phyloP scores from a whole-genome alignment of 2,113 vertebrate genomes.

The Paedocypris sp. region DNA sequence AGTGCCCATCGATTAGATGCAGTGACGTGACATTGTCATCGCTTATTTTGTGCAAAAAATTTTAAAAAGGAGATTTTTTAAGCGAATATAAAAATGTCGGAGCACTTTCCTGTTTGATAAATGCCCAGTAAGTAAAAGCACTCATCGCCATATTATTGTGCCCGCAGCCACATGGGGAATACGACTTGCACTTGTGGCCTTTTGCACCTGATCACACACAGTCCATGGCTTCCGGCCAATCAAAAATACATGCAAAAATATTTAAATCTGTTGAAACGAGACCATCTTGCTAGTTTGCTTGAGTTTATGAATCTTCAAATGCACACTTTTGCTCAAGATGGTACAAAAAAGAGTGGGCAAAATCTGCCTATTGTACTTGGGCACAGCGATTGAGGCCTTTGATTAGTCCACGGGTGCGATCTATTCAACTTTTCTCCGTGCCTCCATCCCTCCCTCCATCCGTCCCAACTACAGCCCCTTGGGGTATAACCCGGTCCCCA shows the following conservation, averaged over 20 bases:
- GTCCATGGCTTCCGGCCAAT: slow-evolving; percentile 53
- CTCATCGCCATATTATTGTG: slow-evolving; percentile 39
- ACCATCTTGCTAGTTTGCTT: slow-evolving; percentile 19
- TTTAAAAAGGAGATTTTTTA: not conserved
- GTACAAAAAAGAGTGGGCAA: slow-evolving; percentile 34
- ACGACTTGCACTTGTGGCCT: slow-evolving; percentile 65
- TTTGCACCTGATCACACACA: slow-evolving; percentile 67
- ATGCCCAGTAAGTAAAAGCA: not conserved
- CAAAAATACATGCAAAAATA: slow-evolving; percentile 47
- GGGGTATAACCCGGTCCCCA: slow-evolving; percentile 62
- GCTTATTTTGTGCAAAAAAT: too few relatives aligned
- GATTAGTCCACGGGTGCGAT: slow-evolving; percentile 71
- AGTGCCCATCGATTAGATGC: too few relatives aligned
- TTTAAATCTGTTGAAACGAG: slow-evolving; percentile 47
- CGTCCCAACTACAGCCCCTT: slow-evolving; percentile 53
- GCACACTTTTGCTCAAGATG: slow-evolving; percentile 48
- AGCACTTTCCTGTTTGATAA: too few relatives aligned
- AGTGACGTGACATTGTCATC: too few relatives aligned
- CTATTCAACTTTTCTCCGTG: slow-evolving; percentile 59
- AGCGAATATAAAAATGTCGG: not conserved
- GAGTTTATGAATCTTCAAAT: slow-evolving; percentile 40
- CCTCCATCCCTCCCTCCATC: slow-evolving; percentile 45
- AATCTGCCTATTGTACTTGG: slow-evolving; percentile 51
- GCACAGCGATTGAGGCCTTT: slow-evolving; percentile 63
- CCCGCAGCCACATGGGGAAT: slow-evolving; percentile 62